Evolutionary conservation across 2,113 vertebrate genomes (phyloP), one percentile per base, ranked within the genome.

Genomic region (Passer montanus): DNA sequence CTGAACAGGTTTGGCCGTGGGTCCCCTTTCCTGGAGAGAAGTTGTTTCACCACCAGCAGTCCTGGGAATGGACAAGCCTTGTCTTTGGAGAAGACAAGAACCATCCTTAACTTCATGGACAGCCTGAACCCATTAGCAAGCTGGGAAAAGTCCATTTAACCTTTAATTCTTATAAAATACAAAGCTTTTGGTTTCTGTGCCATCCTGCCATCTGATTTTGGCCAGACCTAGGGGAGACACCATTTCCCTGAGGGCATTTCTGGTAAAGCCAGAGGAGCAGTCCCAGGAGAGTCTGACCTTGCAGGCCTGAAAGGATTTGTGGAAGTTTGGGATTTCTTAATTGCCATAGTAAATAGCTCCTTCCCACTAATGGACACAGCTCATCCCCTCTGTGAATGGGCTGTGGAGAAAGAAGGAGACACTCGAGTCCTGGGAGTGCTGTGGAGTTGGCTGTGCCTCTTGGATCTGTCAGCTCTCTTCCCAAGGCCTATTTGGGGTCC

Each of bases 371-470:
- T 30, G 41, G 27, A 47, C 43, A 16, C 27, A 55, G 60, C 63
- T 86, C 0, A 1, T 53, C 39, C 39, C 35, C 22, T 14, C 52
- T 22, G 10, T 0, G 4, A 60, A 11, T 5, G 7, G 27, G 46
- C 64, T 63, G 7, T 31, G 15, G n/a, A 27, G 70, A 58, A 50
- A 4, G 14, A 16, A 64, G 55, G 6, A 19, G n/a, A 64, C 22
- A 37, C 30, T 68, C 0, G 0, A 56, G 31, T 53, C 70, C 23
- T 76, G 49, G 15, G 43, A 24, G 13, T 0, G 0, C 70, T 3
- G 0, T 58, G 44, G 35, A 55, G 39, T 14, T 41, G 41, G 35
- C 49, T 2, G 5, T 47, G 59, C 77, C 2, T 4, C 53, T 60
- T 50, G 83, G 20, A 52, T 73, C 5, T 13, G 28, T 56, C 1